Evolutionary conservation across 2,888 invertebrate species (phyloP), one percentile per base, ranked within the genome.

Genomic region (Eupithecia exiguata): DNA sequence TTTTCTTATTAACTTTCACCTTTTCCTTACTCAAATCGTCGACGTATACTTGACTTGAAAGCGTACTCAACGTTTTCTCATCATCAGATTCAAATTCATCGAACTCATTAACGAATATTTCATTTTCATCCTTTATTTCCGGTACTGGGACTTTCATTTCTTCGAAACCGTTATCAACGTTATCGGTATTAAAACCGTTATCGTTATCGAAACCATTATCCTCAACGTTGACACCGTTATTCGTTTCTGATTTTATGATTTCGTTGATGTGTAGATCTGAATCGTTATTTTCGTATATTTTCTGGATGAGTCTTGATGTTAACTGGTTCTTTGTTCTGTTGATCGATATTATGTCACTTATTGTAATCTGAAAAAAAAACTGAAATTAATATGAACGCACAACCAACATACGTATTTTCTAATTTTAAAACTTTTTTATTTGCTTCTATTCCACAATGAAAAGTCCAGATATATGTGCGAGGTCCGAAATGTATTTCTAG

Each of bases 361-460:
- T 7, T 49, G 91, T 87, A 25, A 92, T 74, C 93, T 93, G 87
- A 5, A 89, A 74, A 1, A 58, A 74, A 40, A n/a, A 61, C 18
- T 43, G 3, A 66, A 14, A 40, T 30, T 65, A 65, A n/a, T n/a
- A n/a, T n/a, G n/a, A n/a, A n/a, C n/a, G n/a, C n/a, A n/a, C n/a
- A n/a, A n/a, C n/a, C n/a, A n/a, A n/a, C n/a, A n/a, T n/a, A n/a
- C n/a, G n/a, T n/a, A n/a, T n/a, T n/a, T n/a, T n/a, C n/a, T n/a
- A n/a, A n/a, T 30, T 30, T 30, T 30, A 30, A 3, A 30, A 36
- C 36, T 36, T 36, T 4, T 36, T 36, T 36, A 9, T 36, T 36
- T 4, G 36, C 36, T 9, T 36, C 36, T 36, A 9, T 36, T 9
- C 36, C 36, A 36, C 30, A 30, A 30, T 30, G 36, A 6, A 36